These are phyloP conservation scores for Sycophaga agraensis DNA, from an alignment of 1,140 invertebrate genomes.

Conservation along the genomic window DNA sequence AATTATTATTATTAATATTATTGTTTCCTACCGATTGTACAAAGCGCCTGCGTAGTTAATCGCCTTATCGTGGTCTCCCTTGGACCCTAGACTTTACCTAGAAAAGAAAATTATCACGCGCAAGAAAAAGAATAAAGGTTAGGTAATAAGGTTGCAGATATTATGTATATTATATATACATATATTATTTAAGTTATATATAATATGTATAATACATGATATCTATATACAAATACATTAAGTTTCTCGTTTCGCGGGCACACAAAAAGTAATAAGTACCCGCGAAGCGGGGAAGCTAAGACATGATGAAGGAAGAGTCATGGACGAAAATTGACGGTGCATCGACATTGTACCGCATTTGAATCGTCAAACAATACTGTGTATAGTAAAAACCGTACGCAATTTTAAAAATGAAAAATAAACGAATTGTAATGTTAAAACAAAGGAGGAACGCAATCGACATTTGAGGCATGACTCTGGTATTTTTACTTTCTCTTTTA, in stretches of 20 bases:
- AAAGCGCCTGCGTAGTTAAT: constrained; percentile 49
- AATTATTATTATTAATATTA: constrained; percentile 43
- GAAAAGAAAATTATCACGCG: constrained; percentile 34
- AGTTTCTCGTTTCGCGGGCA: neutral
- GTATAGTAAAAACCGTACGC: constrained; percentile 19
- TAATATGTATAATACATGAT: constrained; percentile 43
- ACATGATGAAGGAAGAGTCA: constrained; percentile 31
- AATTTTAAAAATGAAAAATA: constrained; percentile 21
- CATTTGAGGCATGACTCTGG: constrained; percentile 18
- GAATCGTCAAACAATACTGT: constrained; percentile 7
- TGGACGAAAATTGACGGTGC: constrained; percentile 38
- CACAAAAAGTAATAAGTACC: neutral
- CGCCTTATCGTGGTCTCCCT: constrained; percentile 51
- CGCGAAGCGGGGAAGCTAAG: neutral
- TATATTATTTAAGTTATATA: constrained; percentile 39
- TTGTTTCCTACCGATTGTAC: constrained; percentile 51
- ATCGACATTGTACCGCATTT: constrained; percentile 36
- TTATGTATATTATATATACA: constrained; percentile 42
- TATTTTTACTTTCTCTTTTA: constrained; percentile 17
- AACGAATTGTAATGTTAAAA: constrained; percentile 2
- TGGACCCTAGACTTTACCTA: constrained; percentile 48
- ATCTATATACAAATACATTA: constrained; percentile 28
- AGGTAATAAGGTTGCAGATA: constrained; percentile 42
- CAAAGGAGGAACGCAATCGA: constrained; percentile 4
- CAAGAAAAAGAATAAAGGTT: constrained; percentile 34